These are phyloP conservation scores for Cynaeus angustus DNA, from an alignment of 2,888 invertebrate genomes.

Conservation along the genomic window DNA sequence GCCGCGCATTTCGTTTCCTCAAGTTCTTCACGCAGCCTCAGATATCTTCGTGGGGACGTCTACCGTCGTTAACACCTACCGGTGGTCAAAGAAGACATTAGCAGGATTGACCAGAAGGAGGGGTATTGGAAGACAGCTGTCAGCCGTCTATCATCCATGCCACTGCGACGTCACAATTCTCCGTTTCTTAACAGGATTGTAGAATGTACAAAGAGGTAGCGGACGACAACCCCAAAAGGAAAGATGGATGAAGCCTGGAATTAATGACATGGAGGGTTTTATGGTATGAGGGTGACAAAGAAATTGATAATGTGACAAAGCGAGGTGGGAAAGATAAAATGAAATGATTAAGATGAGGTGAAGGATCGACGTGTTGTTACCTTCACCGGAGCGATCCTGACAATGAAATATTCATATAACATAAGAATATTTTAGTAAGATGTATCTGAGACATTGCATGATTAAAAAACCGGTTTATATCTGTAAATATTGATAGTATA, in stretches of 20 bases:
- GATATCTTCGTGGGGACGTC: conserved; percentile 55
- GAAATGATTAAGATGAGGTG: too few species aligned
- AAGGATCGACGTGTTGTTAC: too few species aligned
- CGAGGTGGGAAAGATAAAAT: too few species aligned
- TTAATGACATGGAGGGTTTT: not conserved
- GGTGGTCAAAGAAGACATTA: conserved; percentile 45
- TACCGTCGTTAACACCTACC: conserved; percentile 42
- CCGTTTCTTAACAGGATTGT: conserved; percentile 66
- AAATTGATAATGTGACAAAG: too few species aligned
- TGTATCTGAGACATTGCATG: too few species aligned
- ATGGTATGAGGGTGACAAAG: too few species aligned
- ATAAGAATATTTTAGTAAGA: too few species aligned
- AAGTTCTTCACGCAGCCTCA: conserved; percentile 65
- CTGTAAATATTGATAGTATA: too few species aligned
- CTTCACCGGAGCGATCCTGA: too few species aligned
- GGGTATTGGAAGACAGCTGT: conserved; percentile 65
- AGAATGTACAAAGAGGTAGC: conserved; percentile 58
- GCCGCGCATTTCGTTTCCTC: conserved; percentile 66
- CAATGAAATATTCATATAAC: too few species aligned
- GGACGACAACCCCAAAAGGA: conserved; percentile 1
- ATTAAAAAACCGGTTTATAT: too few species aligned
- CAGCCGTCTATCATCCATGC: conserved; percentile 72
- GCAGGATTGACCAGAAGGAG: conserved; percentile 43
- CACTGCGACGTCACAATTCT: conserved; percentile 70
- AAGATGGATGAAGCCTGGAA: not conserved